Evolutionary conservation across 2,797 vertebrate genomes (phyloP), one percentile per base, ranked within the genome.

Genomic region (Naso thynnoides): DNA sequence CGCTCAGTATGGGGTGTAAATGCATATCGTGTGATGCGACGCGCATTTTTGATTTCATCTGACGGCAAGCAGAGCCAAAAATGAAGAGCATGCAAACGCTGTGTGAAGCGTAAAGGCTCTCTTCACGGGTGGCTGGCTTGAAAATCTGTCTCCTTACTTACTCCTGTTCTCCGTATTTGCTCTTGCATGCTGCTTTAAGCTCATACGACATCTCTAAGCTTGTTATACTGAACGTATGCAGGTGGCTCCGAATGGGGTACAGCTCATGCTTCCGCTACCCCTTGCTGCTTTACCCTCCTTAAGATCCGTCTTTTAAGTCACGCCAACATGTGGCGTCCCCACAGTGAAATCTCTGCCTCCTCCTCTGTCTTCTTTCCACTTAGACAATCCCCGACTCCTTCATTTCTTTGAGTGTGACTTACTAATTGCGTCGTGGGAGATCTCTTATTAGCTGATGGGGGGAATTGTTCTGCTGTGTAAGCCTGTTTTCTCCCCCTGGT

Each of bases 381-480:
- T 56, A 70, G 57, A 57, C 44, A 19, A 48, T 55, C 55, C 70
- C 64, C 59, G 33, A 44, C 27, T 26, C 47, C 36, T 36, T 52
- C 8, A 0, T 52, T 62, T 76, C 60, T 55, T 75, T 33, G 55
- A 59, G 55, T 8, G 2, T 62, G 47, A 73, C 70, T 73, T 69
- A 53, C 66, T 79, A 84, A 85, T 79, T 79, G 73, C 66, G 36
- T 78, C 18, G 53, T 44, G 71, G 68, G 82, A 70, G 65, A 70
- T 54, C 78, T 76, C 70, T 65, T 48, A 72, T 73, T 69, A 78
- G 82, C 74, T 38, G 21, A 71, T 47, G 67, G 68, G 63, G 73
- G 63, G 58, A 62, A 64, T 71, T 81, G 78, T 76, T 88, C 56
- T 77, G 72, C 70, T 70, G 70, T 5, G 33, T 79, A 78, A 86